Base-by-base conservation (phyloP, 53 echinoderm and acorn worm genomes). In the Zoroaster sp. region DNA sequence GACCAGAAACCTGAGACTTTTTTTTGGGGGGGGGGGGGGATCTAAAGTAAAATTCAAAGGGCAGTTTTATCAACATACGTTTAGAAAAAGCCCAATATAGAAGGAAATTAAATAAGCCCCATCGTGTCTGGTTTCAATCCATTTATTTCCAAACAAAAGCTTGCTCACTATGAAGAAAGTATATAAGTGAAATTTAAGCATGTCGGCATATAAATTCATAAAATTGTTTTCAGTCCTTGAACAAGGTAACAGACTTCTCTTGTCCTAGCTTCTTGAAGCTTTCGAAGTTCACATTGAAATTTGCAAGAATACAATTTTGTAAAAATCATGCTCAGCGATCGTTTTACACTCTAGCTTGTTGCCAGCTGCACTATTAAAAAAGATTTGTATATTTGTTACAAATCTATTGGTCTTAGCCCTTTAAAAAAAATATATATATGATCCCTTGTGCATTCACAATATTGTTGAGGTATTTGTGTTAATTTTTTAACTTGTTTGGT, bases 21-120 rank as follows among this genome's bases (percentile, higher is more conserved):
- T n/a, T n/a, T n/a, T 28, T 28, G 63, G 1, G 28, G 28, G 63
- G 28, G 21, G 11, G 28, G 28, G 63, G 28, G 21, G 17, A 10
- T 21, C 63, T 59, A 25, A 59, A 28, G 8, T 59, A 59, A 59
- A 28, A 25, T 59, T 59, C 63, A 28, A 59, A 25, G 28, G 63
- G 28, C 28, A 1, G 63, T 59, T 7, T 59, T 21, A 25, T 25
- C 63, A 59, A 28, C 9, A 25, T 59, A n/a, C n/a, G 63, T 28
- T 59, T 8, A 33, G 74, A 74, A 32, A 23, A 13, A 20, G 34
- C 63, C 63, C 18, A 11, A 59, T 59, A 28, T 59, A 15, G 76
- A 76, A 51, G 51, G 76, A 51, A 76, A 76, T 76, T 76, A 31
- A 76, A 76, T 21, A 13, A 59, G 63, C 63, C 63, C 63, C 63